Evolutionary conservation across 2,113 vertebrate species (phyloP), one percentile per base, ranked within the genome.

Genomic region (Rhizomys pruinosus): DNA sequence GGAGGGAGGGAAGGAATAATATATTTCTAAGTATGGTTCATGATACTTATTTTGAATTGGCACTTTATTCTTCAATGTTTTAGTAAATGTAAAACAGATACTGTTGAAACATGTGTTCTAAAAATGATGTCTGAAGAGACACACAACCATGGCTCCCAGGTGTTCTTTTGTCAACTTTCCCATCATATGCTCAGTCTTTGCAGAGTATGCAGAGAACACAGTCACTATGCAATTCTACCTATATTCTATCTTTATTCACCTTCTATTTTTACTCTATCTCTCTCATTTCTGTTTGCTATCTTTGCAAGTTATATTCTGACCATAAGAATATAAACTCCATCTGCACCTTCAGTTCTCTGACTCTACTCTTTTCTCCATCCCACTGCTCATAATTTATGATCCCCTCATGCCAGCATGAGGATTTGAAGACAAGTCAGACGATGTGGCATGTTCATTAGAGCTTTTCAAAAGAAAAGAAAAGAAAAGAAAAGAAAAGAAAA

Each of bases 401-500:
- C 17, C 4, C 2, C 73, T 1, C 77, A 27, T 91, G 5, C n/a
- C 63, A 87, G 12, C 6, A 52, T 81, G 78, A 94, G 8, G 3
- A 69, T 17, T 71, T 17, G 4, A 85, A 91, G 22, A 4, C 15
- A 95, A 73, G 87, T 87, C 4, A 74, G 63, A 44, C 5, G 91
- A 71, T 68, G 20, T 13, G 87, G 13, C 25, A 66, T 77, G 64
- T 47, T 63, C 7, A 61, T 94, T 68, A 81, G 71, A 93, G 59
- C 0, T 73, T 73, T 57, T 78, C n/a, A n/a, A n/a, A n/a, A n/a
- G 15, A 2, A 87, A 84, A 93, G 72, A 17, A 66, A 42, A 78
- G 4, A 39, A 92, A 42, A 15, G 78, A 91, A 89, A n/a, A n/a
- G n/a, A n/a, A n/a, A 13, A 81, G 37, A 57, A 72, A 92, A 88